Conservation (phyloP, 2,113 vertebrate species). For the Mastomys natalensis region DNA sequence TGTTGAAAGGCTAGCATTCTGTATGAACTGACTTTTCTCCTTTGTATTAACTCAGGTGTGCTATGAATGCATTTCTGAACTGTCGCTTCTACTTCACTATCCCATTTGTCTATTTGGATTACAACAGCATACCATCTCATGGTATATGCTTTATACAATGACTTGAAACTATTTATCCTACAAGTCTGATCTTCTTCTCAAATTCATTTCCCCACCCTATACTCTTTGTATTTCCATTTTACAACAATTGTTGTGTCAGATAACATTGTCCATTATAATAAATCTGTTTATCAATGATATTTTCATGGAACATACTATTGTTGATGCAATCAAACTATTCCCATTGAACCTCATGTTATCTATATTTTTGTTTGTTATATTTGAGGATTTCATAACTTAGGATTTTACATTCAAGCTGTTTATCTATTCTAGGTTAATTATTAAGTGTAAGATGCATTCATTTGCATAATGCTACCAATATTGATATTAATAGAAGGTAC, state of each 20-base stretch:
- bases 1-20: not conserved
- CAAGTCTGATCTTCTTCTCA: not conserved
- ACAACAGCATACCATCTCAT: not conserved
- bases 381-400: not conserved
- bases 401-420: not conserved
- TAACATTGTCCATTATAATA: not conserved
- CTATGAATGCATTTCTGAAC: not conserved
- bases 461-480: not conserved
- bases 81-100: not conserved
- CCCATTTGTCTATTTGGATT: not conserved
- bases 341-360: not conserved
- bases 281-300: not conserved
- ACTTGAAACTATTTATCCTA: not conserved
- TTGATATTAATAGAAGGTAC: not conserved
- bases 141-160: not conserved
- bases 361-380: not conserved
- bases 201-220: not conserved
- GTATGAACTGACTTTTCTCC: not conserved
- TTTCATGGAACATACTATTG: not conserved
- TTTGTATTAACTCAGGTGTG: not conserved
- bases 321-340: not conserved
- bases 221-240: not conserved
- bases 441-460: not conserved
- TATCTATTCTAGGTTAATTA: not conserved
- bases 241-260: not conserved